Percentiles rank a stretch among this genome's conserved stretches.
Conservation (phyloP, 1,140 invertebrate genomes). For the Acromyrmex charruanus region DNA sequence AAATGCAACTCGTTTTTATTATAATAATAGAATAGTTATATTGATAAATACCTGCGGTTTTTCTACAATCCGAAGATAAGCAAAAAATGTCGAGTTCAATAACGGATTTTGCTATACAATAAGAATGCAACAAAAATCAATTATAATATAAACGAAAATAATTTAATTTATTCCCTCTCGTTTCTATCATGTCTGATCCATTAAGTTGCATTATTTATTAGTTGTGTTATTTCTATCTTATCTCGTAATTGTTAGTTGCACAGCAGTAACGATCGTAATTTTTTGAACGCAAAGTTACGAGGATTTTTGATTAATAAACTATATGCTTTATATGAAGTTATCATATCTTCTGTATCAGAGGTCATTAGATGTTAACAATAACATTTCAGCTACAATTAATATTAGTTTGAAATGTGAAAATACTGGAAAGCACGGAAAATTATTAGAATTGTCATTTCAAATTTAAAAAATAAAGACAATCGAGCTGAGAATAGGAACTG, state of each 20-base stretch:
- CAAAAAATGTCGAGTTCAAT: background rate
- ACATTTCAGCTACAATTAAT: background rate
- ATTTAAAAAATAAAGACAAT: background rate
- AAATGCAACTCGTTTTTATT: constrained; percentile 10
- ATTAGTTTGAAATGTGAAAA: background rate
- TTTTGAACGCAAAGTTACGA: background rate
- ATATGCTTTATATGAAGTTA: background rate
- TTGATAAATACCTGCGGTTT: background rate
- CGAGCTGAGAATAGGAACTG: background rate
- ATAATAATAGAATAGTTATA: background rate
- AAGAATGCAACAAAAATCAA: background rate
- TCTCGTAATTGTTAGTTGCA: background rate
- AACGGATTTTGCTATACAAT: background rate
- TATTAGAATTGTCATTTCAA: background rate
- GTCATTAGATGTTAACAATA: background rate
- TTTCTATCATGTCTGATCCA: background rate
- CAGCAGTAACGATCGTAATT: background rate
- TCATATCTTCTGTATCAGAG: background rate
- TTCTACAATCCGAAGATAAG: background rate
- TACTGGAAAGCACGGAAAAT: background rate
- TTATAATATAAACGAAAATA: constrained; percentile 15
- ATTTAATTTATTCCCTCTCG: background rate
- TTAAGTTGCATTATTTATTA: background rate
- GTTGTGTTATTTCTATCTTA: background rate
- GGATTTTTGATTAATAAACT: background rate